These are phyloP conservation scores for Ormyrus nitidulus DNA, from an alignment of 2,888 invertebrate species.

Conservation along the genomic window DNA sequence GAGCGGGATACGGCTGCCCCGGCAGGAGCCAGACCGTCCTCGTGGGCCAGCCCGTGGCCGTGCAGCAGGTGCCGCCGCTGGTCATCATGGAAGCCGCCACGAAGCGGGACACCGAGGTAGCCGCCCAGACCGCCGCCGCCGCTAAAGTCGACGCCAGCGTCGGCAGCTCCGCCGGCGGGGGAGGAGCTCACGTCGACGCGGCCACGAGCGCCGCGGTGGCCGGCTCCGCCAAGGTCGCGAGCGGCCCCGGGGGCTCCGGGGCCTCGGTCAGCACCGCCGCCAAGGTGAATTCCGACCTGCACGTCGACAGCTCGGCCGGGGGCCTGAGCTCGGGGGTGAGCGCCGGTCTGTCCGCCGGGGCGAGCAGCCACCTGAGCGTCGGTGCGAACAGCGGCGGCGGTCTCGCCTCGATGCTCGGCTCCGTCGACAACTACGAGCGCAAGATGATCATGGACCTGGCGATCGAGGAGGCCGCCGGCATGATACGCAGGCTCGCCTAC, in stretches of 20 bases:
- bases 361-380: background rate
- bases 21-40: too few species aligned
- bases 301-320: background rate
- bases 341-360: background rate
- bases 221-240: background rate
- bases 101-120: constrained; percentile 35
- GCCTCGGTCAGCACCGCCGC: background rate
- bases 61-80: background rate
- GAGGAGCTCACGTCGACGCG: background rate
- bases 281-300: background rate
- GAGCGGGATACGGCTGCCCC: too few species aligned
- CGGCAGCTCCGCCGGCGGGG: background rate
- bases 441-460: constrained; percentile 51
- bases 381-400: background rate
- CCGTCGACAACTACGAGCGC: constrained; percentile 39
- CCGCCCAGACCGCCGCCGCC: constrained; percentile 1
- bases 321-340: background rate
- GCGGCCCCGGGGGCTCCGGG: background rate
- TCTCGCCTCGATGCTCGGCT: background rate
- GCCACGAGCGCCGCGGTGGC: background rate
- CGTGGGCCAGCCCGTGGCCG: too few species aligned
- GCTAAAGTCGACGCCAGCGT: constrained; percentile 1
- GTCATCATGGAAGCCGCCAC: background rate
- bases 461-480: constrained; percentile 47
- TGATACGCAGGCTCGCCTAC: constrained; percentile 43